Evolutionary conservation across 2,113 vertebrate genomes (phyloP), one percentile per base, ranked within the genome.

Genomic region (Synchiropus splendidus): DNA sequence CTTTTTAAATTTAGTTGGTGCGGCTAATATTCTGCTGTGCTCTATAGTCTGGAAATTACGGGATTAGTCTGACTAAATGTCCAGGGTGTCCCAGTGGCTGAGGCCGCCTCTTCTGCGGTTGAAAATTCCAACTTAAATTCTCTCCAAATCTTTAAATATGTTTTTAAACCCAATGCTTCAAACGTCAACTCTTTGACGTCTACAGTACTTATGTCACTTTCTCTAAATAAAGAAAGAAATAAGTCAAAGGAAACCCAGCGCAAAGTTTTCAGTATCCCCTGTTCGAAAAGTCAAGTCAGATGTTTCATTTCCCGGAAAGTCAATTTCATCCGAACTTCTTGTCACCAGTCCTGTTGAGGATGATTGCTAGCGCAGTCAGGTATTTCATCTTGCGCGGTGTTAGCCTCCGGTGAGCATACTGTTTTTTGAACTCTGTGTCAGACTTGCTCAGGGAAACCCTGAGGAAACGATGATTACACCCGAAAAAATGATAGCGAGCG

Each of bases 381-480:
- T 77, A 69, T 81, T 78, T 79, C 72, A 74, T 78, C 61, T 71
- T 62, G 43, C 30, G 40, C 43, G 42, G 55, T 10, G 48, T 73
- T 66, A 36, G 53, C 63, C 71, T 62, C 74, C 30, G 5, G 75
- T 75, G 79, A 50, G 39, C 45, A 36, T 4, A 13, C 54, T 15
- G 51, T 73, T 73, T 77, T 83, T 82, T 78, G 78, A 85, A 82
- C 81, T 72, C 43, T 0, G 54, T 63, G 61, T 71, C 70, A 75
- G 63, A 77, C 69, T 65, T 64, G 61, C 52, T 68, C 43, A n/a
- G 64, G 46, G 52, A 61, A 80, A 79, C 82, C 77, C 73, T 27
- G 75, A 82, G 79, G 81, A 82, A 82, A 75, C 36, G 21, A 67
- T 73, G 70, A 81, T 79, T 75, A 65, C 70, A 56, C 67, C 21